Base-by-base conservation (phyloP, 2,888 invertebrate genomes). In the Eupithecia tripunctaria region DNA sequence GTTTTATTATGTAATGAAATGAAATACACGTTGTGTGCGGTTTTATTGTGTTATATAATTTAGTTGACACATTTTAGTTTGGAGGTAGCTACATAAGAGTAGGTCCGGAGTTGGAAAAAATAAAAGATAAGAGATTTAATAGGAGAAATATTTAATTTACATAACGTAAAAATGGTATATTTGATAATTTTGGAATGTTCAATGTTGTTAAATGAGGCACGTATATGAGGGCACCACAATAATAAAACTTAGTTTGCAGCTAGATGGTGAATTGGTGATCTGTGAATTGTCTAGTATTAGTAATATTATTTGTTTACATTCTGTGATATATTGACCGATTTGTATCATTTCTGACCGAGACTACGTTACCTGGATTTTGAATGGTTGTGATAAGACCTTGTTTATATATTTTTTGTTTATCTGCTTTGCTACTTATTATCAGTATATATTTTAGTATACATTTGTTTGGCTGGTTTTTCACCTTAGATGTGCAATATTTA, bases 31-130 rank as follows among this genome's bases (percentile, higher is more conserved):
- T 88, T 88, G 82, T 85, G 86, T 64, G 64, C 38, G 38, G 86
- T 88, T 90, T 85, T 84, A 85, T 86, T 86, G 82, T 75, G 80
- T 91, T 90, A 90, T 84, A 83, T 89, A 91, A 91, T 83, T 85
- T 65, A 69, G 73, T 69, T 72, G 68, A 74, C 74, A 68, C 67
- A 65, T 68, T 68, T 66, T 66, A 25, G 21, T 38, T 10, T 51
- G 12, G 51, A 51, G 21, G 8, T 62, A 62, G 27, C 29, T 27
- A 60, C 27, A 32, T 32, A 10, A 32, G n/a, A 59, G 25, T 15
- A 56, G 4, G 14, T 38, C 21, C 3, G 5, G 12, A 25, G 56
- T 56, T 56, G 56, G 25, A 56, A 56, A 25, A 25, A 56, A 56
- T 14, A 25, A 14, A 56, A 25, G 12, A 14, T 3, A 51, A 51